Evolutionary conservation across 2,113 vertebrate genomes (phyloP).

Genomic region (Trichomycterus rosablanca): DNA sequence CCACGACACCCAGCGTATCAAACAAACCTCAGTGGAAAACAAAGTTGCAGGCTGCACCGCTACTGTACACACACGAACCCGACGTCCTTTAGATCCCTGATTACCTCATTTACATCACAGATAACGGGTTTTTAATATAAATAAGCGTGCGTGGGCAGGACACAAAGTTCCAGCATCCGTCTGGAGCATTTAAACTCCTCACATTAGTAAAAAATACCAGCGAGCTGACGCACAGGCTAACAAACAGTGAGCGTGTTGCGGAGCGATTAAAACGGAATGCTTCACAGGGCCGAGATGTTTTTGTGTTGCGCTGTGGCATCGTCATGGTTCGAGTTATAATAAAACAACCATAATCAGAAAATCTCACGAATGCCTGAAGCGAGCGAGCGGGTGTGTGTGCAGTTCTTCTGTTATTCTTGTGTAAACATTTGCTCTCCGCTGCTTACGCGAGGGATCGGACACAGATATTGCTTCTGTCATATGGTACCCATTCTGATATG

Average conservation of each 20-base stretch:
- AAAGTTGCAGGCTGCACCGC: not conserved
- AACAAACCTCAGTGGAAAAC: too few species aligned
- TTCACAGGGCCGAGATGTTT: conserved; percentile 21
- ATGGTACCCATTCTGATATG: conserved; percentile 32
- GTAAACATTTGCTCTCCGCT: conserved; percentile 29
- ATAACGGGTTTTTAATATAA: too few species aligned
- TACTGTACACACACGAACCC: not conserved
- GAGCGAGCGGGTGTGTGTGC: not conserved
- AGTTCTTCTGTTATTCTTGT: conserved; percentile 30
- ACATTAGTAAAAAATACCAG: conserved; percentile 14
- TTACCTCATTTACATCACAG: not conserved
- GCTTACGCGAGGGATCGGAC: conserved; percentile 25
- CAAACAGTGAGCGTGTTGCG: conserved; percentile 30
- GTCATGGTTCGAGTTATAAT: not conserved
- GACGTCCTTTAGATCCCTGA: not conserved
- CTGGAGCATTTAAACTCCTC: conserved; percentile 21
- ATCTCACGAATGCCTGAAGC: conserved; percentile 8
- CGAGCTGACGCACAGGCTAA: conserved; percentile 13
- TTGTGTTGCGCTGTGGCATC: not conserved
- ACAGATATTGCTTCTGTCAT: conserved; percentile 27
- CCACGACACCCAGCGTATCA: too few species aligned
- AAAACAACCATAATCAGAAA: conserved; percentile 15
- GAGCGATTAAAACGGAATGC: conserved; percentile 38
- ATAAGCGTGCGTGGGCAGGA: too few species aligned
- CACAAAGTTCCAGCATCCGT: conserved; percentile 2